Percentiles rank a stretch among this genome's conserved stretches.
phyloP scores from a whole-genome alignment of 2,113 vertebrate species.

The Phaethornis superciliosus region DNA sequence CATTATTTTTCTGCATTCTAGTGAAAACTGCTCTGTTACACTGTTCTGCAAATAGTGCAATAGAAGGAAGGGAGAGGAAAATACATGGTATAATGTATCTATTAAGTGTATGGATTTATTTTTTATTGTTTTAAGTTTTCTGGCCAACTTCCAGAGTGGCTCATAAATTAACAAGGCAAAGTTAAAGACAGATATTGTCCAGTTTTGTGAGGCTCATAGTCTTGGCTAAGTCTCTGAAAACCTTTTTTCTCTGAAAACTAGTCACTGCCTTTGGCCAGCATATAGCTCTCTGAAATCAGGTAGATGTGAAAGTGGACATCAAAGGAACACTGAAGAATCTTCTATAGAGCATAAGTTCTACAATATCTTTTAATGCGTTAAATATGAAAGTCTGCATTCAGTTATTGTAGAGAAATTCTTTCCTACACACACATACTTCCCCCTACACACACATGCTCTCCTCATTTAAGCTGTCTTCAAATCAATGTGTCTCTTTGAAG shows the following conservation, averaged over 20 bases:
- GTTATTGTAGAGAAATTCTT: neutral
- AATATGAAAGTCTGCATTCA: neutral
- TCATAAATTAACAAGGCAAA: neutral
- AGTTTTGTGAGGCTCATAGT: neutral
- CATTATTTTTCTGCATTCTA: neutral
- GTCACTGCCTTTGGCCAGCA: neutral
- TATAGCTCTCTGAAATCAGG: neutral
- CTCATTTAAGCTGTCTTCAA: conserved; percentile 33
- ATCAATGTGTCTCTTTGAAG: conserved; percentile 54
- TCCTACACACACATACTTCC: neutral
- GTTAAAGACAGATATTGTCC: neutral
- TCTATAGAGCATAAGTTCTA: neutral
- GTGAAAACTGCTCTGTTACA: neutral
- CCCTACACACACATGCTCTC: neutral
- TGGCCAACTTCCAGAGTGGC: neutral
- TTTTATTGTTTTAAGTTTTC: neutral
- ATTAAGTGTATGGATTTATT: neutral
- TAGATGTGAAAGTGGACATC: neutral
- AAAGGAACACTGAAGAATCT: neutral
- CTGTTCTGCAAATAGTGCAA: neutral
- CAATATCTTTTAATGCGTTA: neutral
- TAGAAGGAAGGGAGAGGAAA: neutral
- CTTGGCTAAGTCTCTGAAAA: neutral
- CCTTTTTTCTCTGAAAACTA: neutral
- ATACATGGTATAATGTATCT: neutral